These are phyloP conservation scores for Anthopleura xanthogrammica DNA, from an alignment of 92 coral and sea anemone genomes.

Conservation along the genomic window DNA sequence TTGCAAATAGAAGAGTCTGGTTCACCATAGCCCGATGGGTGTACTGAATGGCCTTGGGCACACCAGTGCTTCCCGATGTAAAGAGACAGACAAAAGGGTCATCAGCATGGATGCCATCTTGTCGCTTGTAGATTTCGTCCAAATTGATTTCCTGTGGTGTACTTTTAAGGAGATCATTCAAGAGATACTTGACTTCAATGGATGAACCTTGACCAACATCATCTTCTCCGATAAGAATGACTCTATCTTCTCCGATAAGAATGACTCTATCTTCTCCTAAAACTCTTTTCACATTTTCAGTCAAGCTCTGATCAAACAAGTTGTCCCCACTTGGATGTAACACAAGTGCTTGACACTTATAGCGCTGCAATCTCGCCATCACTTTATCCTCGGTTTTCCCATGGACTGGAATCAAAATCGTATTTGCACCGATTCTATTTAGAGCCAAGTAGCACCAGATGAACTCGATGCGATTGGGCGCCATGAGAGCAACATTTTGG, in stretches of 20 bases:
- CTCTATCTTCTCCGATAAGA: neutral
- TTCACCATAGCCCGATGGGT: slow-evolving; percentile 33
- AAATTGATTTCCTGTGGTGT: neutral
- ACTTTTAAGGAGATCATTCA: neutral
- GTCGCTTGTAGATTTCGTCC: neutral
- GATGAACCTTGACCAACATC: neutral
- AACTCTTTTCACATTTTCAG: neutral
- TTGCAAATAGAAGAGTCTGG: slow-evolving; percentile 6
- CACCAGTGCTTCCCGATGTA: slow-evolving; percentile 50
- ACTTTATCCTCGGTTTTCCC: neutral
- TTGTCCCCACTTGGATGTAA: neutral
- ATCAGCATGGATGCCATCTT: neutral
- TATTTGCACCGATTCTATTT: slow-evolving; percentile 28
- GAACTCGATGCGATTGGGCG: slow-evolving; percentile 26
- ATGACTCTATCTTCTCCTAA: neutral
- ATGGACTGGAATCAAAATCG: neutral
- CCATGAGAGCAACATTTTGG: slow-evolving; percentile 16
- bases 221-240: neutral
- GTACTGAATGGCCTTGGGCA: slow-evolving; percentile 35
- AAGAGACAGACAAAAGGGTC: neutral
- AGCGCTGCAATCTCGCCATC: neutral
- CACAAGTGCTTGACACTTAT: neutral
- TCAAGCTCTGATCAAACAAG: neutral
- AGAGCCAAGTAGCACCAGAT: slow-evolving; percentile 18
- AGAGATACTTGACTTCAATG: neutral